A percentile compares a stretch with the other conserved stretches of the same genome.
Evolutionary conservation across 2,113 vertebrate species (phyloP).

Genomic region (Callionymus lyra): DNA sequence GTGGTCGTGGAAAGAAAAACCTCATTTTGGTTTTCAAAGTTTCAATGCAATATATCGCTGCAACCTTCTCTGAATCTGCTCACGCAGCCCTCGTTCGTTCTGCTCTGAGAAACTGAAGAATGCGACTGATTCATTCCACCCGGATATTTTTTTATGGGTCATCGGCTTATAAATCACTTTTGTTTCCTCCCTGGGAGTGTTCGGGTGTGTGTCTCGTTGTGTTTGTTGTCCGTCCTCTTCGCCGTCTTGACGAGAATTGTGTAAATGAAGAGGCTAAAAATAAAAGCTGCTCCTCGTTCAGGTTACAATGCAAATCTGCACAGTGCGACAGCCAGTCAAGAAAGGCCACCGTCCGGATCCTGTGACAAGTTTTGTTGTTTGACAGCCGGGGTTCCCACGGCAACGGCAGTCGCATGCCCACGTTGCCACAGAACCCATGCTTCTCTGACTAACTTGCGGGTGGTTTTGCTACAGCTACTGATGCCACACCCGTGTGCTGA

Average conservation of each 20-base stretch:
- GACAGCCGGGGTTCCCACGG: slow-evolving; percentile 47
- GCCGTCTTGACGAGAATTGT: slow-evolving; percentile 8
- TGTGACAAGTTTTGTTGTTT: slow-evolving; percentile 56
- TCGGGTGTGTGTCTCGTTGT: slow-evolving; percentile 2
- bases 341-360: slow-evolving; percentile 33
- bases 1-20: slow-evolving; percentile 24
- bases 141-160: slow-evolving; percentile 42
- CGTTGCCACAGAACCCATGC: slow-evolving; percentile 19
- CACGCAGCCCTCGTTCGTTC: slow-evolving; percentile 16
- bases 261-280: slow-evolving; percentile 40
- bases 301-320: slow-evolving; percentile 43
- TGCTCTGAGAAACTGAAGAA: slow-evolving; percentile 43
- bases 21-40: slow-evolving; percentile 25
- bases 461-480: slow-evolving; percentile 53
- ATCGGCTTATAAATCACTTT: slow-evolving; percentile 35
- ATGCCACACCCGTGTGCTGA: slow-evolving; percentile 63
- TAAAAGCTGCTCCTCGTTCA: slow-evolving; percentile 39
- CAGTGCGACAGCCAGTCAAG: slow-evolving; percentile 20
- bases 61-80: slow-evolving; percentile 24
- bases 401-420: slow-evolving; percentile 35
- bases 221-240: slow-evolving; percentile 9
- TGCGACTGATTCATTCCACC: slow-evolving; percentile 50
- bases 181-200: slow-evolving; percentile 8
- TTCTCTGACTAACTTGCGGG: slow-evolving; percentile 58
- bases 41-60: slow-evolving; percentile 19